A percentile compares a stretch with the other conserved stretches of the same genome.
phyloP scores from a whole-genome alignment of 1,140 invertebrate genomes.

The Drosophila sturtevanti region DNA sequence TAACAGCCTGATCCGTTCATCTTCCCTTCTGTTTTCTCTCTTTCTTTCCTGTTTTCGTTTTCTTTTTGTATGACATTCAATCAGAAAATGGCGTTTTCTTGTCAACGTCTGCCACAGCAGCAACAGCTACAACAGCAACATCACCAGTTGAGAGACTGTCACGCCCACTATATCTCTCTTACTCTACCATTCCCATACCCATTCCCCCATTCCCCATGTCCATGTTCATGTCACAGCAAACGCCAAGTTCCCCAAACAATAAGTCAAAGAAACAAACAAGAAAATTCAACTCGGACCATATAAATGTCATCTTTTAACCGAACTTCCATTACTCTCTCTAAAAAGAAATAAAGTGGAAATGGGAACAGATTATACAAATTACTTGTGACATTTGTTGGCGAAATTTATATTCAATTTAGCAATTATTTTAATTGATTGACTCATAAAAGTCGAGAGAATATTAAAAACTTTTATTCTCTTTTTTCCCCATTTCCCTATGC shows the following conservation, averaged over 20 bases:
- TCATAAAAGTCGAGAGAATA: too few relatives aligned
- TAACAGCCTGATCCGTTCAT: neutral
- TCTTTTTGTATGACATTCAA: conserved; percentile 78
- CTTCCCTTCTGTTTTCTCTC: neutral
- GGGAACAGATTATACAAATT: neutral
- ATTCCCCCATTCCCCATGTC: conserved; percentile 31
- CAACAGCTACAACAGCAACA: conserved; percentile 6
- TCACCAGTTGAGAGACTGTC: conserved; percentile 40
- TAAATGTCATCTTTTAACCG: conserved; percentile 14
- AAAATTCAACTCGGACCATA: conserved; percentile 10
- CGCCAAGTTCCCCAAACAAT: conserved; percentile 64
- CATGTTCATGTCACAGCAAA: conserved; percentile 56
- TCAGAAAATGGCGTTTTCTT: conserved; percentile 82
- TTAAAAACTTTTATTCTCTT: too few relatives aligned
- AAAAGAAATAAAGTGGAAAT: neutral
- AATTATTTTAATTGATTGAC: too few relatives aligned
- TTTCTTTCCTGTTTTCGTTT: conserved; percentile 1
- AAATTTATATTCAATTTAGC: too few relatives aligned
- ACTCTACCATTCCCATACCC: conserved; percentile 22
- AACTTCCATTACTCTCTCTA: conserved; percentile 38
- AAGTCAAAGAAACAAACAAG: conserved; percentile 76
- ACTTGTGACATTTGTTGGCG: too few relatives aligned
- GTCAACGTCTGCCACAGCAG: conserved; percentile 74
- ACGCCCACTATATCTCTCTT: conserved; percentile 54
- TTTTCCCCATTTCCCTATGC: too few relatives aligned